These are phyloP conservation scores for Cheilosia grossa DNA, from an alignment of 2,888 invertebrate genomes.

Conservation along the genomic window DNA sequence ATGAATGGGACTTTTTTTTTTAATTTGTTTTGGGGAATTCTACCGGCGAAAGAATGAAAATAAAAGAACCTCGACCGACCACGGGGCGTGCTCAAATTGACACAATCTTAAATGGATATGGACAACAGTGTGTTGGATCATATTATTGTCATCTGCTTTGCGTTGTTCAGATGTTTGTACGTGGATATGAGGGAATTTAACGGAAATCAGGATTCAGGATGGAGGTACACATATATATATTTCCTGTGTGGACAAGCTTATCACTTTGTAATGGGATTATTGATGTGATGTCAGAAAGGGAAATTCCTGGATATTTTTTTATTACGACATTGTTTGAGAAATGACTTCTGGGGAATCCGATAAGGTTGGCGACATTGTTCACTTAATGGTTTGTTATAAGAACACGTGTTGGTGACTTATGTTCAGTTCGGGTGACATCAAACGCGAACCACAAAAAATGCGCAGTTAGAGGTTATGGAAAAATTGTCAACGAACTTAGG, in stretches of 20 bases:
- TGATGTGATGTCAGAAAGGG: conserved; percentile 56
- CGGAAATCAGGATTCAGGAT: conserved; percentile 42
- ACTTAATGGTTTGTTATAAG: no score
- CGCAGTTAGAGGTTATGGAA: no score
- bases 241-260: conserved; percentile 51
- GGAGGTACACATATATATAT: neutral
- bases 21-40: conserved; percentile 34
- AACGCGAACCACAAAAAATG: no score
- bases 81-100: conserved; percentile 23
- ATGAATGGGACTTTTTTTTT: conserved; percentile 41
- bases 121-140: conserved; percentile 19
- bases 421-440: no score
- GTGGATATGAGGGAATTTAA: neutral
- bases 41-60: conserved; percentile 32
- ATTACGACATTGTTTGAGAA: conserved; percentile 33
- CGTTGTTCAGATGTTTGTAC: conserved; percentile 9
- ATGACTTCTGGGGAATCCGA: conserved; percentile 43
- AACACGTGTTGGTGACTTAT: no score
- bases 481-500: no score
- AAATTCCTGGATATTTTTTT: conserved; percentile 26
- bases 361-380: neutral
- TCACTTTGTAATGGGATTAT: conserved; percentile 53
- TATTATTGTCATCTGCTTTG: conserved; percentile 24
- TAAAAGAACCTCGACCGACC: conserved; percentile 15
- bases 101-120: conserved; percentile 24